A percentile compares a stretch with the other conserved stretches of the same genome.
Conservation (phyloP, 2,888 invertebrate species). For the Octonoba sinensis region DNA sequence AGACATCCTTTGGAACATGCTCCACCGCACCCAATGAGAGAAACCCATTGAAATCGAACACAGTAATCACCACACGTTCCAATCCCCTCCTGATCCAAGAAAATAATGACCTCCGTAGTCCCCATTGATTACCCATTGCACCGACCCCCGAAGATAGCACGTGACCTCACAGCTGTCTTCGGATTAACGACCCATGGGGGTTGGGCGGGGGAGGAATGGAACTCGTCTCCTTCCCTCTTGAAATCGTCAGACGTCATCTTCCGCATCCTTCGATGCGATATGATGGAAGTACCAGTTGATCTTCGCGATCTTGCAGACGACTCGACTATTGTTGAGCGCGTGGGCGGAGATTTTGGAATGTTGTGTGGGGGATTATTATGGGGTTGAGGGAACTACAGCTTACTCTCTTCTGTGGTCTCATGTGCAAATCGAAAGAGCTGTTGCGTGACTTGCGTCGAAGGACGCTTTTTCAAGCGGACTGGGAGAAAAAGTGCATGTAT, state of each 20-base stretch:
- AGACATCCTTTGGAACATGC: no score
- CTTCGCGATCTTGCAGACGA: not conserved
- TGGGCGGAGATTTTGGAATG: no score
- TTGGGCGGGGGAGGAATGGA: not conserved
- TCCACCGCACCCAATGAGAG: not conserved
- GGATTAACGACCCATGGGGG: constrained; percentile 30
- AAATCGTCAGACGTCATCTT: not conserved
- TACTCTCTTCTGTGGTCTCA: constrained; percentile 18
- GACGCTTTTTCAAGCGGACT: not conserved
- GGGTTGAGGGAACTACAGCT: constrained; percentile 10
- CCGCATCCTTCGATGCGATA: constrained; percentile 7
- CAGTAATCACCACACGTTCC: constrained; percentile 14
- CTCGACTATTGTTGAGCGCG: no score
- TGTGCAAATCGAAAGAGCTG: not conserved
- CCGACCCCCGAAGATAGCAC: constrained; percentile 6
- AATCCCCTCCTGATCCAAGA: not conserved
- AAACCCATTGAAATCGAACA: constrained; percentile 27
- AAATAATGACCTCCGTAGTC: constrained; percentile 31
- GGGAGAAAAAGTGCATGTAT: not conserved
- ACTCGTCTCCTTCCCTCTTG: not conserved
- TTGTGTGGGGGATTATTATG: constrained; percentile 11
- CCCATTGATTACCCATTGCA: constrained; percentile 41
- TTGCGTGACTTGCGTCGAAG: not conserved
- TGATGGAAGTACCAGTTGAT: constrained; percentile 32
- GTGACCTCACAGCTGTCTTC: constrained; percentile 48